Conservation (phyloP, 2,888 invertebrate genomes). For the Zaprionus lineosus region DNA sequence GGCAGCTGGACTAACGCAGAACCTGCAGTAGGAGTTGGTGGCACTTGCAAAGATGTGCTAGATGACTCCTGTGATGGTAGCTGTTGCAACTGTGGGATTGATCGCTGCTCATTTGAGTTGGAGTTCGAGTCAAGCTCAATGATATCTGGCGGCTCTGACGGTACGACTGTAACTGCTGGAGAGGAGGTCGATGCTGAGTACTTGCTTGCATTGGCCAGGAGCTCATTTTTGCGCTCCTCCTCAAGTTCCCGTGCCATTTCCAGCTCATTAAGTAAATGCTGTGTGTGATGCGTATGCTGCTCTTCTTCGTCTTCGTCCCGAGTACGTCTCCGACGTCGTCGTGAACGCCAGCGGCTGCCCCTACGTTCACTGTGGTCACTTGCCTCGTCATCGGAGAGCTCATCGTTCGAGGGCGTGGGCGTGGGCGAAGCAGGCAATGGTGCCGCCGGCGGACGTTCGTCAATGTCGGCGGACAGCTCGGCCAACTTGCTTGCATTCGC, state of each 20-base stretch:
- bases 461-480: slow-evolving; percentile 68
- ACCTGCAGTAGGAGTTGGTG: neutral
- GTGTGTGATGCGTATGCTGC: slow-evolving; percentile 79
- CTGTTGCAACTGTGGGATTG: slow-evolving; percentile 5
- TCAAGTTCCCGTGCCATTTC: slow-evolving; percentile 76
- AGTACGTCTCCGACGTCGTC: slow-evolving; percentile 46
- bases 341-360: slow-evolving; percentile 50
- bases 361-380: slow-evolving; percentile 59
- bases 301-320: slow-evolving; percentile 66
- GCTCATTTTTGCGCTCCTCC: slow-evolving; percentile 75
- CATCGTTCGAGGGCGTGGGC: slow-evolving; percentile 67
- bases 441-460: slow-evolving; percentile 79
- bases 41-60: slow-evolving; percentile 9
- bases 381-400: slow-evolving; percentile 62
- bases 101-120: slow-evolving; percentile 62
- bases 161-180: slow-evolving; percentile 74
- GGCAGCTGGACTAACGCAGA: too few relatives aligned
- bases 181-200: slow-evolving; percentile 77
- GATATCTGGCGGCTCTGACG: slow-evolving; percentile 80
- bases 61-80: slow-evolving; percentile 23
- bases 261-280: slow-evolving; percentile 79
- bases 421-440: slow-evolving; percentile 79
- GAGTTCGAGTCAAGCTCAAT: slow-evolving; percentile 81
- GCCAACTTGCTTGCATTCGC: slow-evolving; percentile 61
- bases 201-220: slow-evolving; percentile 76